phyloP scores from a whole-genome alignment of 2,888 invertebrate species.

The Diloba caeruleocephala region DNA sequence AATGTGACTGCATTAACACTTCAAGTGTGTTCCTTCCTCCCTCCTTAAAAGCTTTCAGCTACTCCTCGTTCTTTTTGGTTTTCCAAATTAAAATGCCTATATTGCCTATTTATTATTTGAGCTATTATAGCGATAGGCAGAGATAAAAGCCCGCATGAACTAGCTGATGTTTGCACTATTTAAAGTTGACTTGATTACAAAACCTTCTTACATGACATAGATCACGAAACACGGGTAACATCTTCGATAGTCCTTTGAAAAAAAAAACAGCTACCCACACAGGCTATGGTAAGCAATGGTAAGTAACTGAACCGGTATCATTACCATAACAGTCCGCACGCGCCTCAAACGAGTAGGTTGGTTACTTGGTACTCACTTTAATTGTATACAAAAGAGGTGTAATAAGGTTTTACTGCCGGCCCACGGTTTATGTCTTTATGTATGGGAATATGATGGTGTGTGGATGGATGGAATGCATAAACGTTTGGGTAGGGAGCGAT shows the following conservation, averaged over 20 bases:
- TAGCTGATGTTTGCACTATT: no score
- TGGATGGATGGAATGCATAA: constrained; percentile 47
- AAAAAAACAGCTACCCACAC: constrained; percentile 12
- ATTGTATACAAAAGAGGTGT: constrained; percentile 78
- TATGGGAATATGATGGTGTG: constrained; percentile 44
- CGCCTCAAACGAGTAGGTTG: constrained; percentile 1
- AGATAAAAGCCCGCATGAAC: no score
- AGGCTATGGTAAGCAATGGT: constrained; percentile 4
- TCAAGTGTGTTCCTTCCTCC: no score
- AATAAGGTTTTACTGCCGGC: constrained; percentile 75
- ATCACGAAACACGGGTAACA: constrained; percentile 1
- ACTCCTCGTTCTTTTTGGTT: no score
- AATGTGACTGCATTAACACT: no score
- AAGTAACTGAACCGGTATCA: constrained; percentile 23
- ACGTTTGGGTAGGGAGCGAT: constrained; percentile 12
- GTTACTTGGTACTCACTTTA: constrained; percentile 64
- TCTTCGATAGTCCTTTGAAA: neutral
- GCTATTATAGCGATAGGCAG: no score
- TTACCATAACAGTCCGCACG: constrained; percentile 35
- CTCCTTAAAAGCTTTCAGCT: no score
- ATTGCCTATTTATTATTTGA: no score
- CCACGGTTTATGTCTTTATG: constrained; percentile 71
- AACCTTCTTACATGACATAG: neutral
- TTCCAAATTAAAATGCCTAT: no score
- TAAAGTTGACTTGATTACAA: no score